These are phyloP conservation scores for Hippocampus comes DNA, from an alignment of 2,113 vertebrate genomes.

Conservation along the genomic window DNA sequence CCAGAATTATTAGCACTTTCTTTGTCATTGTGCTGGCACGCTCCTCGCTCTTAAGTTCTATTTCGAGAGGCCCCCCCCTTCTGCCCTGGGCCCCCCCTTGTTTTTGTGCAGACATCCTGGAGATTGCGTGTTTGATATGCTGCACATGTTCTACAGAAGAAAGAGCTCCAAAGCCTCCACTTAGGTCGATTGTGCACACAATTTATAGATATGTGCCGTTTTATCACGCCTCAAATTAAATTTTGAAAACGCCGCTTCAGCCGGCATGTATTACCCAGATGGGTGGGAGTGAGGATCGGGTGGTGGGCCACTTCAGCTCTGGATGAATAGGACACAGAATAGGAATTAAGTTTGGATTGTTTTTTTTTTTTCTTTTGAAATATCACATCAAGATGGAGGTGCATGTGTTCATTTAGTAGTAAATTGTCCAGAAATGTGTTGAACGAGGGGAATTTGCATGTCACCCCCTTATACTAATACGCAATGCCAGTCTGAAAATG, in stretches of 20 bases:
- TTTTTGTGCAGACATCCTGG: conserved; percentile 38
- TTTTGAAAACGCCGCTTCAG: conserved; percentile 58
- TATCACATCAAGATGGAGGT: neutral
- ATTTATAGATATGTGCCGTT: conserved; percentile 70
- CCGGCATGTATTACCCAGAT: conserved; percentile 69
- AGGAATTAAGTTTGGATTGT: neutral
- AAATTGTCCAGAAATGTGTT: neutral
- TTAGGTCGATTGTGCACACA: conserved; percentile 45
- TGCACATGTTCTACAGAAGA: conserved; percentile 52
- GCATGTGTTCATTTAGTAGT: neutral
- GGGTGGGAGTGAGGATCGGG: conserved; percentile 49
- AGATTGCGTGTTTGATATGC: conserved; percentile 43
- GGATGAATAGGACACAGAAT: neutral
- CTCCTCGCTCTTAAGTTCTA: conserved; percentile 37
- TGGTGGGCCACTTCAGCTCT: neutral
- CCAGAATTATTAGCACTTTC: conserved; percentile 30
- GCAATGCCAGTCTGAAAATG: neutral
- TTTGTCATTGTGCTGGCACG: conserved; percentile 35
- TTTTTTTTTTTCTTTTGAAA: neutral
- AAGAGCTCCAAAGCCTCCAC: conserved; percentile 46
- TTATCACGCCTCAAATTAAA: conserved; percentile 70
- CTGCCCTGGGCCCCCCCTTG: conserved; percentile 24
- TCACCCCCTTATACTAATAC: neutral
- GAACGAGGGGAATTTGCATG: neutral
- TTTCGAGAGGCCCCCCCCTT: conserved; percentile 38